A percentile compares a stretch with the other conserved stretches of the same genome.
Conservation (phyloP, 2,113 vertebrate species). For the Channa argus region DNA sequence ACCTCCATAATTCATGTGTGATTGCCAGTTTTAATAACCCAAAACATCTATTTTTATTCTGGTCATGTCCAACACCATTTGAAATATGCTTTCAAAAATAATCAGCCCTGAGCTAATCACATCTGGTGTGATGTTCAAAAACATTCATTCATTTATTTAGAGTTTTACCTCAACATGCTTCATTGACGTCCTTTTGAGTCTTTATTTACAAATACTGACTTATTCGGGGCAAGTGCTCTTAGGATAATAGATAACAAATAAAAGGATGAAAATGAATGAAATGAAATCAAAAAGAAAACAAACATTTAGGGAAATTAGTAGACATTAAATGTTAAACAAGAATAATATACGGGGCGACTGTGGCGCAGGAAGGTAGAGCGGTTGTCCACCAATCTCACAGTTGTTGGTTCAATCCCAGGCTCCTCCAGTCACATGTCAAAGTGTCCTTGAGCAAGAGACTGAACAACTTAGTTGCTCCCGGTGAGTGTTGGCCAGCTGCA, state of each 20-base stretch:
- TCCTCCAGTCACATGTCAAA: too few relatives aligned
- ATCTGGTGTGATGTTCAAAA: neutral
- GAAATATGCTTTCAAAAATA: constrained; percentile 4
- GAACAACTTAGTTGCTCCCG: too few relatives aligned
- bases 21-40: constrained; percentile 24
- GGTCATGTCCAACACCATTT: neutral
- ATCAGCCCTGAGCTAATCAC: neutral
- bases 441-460: too few relatives aligned
- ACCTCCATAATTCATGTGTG: constrained; percentile 6
- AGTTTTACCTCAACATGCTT: neutral
- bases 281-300: neutral
- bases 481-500: too few relatives aligned
- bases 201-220: constrained; percentile 2
- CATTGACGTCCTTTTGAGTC: neutral
- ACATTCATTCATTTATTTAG: neutral
- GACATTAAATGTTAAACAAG: too few relatives aligned
- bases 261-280: neutral
- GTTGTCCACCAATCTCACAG: too few relatives aligned
- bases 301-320: neutral
- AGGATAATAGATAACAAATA: neutral
- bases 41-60: constrained; percentile 14
- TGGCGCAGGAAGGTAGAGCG: too few relatives aligned
- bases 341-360: too few relatives aligned
- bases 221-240: neutral
- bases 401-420: too few relatives aligned